Conservation (phyloP, 2,888 invertebrate species). For the Notodonta dromedarius region DNA sequence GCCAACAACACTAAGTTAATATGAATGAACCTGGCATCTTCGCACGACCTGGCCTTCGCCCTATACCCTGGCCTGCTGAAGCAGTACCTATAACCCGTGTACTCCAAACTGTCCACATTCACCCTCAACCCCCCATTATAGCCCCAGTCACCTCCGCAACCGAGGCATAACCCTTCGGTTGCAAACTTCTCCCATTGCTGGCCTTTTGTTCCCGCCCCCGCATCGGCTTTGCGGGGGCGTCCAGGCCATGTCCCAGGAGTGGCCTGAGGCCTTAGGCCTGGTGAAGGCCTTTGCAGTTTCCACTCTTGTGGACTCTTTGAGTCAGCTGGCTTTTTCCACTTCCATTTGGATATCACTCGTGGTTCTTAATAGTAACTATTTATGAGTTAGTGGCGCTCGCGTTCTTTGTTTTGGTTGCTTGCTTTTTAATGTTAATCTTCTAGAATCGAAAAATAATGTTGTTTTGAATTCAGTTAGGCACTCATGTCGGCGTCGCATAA, state of each 20-base stretch:
- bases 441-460: background rate
- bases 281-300: slow-evolving; percentile 74
- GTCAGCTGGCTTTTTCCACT: slow-evolving; percentile 78
- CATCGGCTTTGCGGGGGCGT: slow-evolving; percentile 68
- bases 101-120: slow-evolving; percentile 75
- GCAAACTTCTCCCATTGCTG: slow-evolving; percentile 64
- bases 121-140: slow-evolving; percentile 74
- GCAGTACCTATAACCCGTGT: slow-evolving; percentile 79
- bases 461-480: background rate
- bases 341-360: slow-evolving; percentile 83
- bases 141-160: slow-evolving; percentile 77
- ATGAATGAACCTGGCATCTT: slow-evolving; percentile 87
- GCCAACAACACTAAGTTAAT: slow-evolving; percentile 86
- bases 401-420: slow-evolving; percentile 23
- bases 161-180: slow-evolving; percentile 73
- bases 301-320: slow-evolving; percentile 68
- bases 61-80: slow-evolving; percentile 70
- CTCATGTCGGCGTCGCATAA: background rate
- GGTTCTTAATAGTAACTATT: slow-evolving; percentile 50
- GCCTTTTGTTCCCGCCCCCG: slow-evolving; percentile 60
- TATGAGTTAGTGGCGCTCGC: slow-evolving; percentile 54
- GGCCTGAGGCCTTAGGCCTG: slow-evolving; percentile 52
- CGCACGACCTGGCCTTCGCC: slow-evolving; percentile 74
- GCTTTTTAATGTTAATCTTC: slow-evolving; percentile 5
- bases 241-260: slow-evolving; percentile 77